Base-by-base conservation (phyloP, 1,140 invertebrate species). In the Drosophila mojavensis region DNA sequence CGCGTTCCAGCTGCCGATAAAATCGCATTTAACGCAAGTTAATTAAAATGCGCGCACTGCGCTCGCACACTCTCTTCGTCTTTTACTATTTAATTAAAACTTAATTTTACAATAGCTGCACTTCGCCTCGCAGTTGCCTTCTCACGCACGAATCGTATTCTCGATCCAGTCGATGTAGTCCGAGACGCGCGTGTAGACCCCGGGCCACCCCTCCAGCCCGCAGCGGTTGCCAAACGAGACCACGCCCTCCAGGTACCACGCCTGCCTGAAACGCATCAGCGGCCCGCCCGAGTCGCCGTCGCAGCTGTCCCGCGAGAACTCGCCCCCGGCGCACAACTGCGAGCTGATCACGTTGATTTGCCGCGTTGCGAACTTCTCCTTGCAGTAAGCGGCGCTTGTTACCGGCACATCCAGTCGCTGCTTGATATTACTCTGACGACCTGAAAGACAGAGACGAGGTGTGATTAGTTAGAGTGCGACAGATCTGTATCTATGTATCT, bases 211-310 rank as follows among this genome's bases (percentile, higher is more conserved):
- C 15, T 92, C 82, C 33, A 94, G 94, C 0, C 96, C 96, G 72
- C 96, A 97, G 0, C 94, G 94, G 0, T 94, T 94, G 5, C 97
- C 97, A 91, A 96, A 96, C 0, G 96, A 97, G 0, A 96, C 96
- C 0, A 97, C 91, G 1, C 96, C 96, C 5, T 94, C 91, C 0
- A 90, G 89, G 79, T 83, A 94, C 93, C 94, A 91, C 53, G 75
- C 78, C 11, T 64, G 43, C n/a, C 56, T 45, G 10, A 33, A 94
- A 33, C 97, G 88, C 95, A 96, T 96, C 3, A 97, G 88, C 0
- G 96, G 96, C 7, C 96, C 96, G 6, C 96, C 96, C 1, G 96
- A 96, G 75, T 97, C 96, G 93, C 95, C 96, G 81, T 94, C 93
- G 63, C 96, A 96, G 0, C 95, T 94, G 72, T 96, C 96, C 79